Conservation (phyloP, 2,888 invertebrate genomes). For the Hoplodrina blanda region DNA sequence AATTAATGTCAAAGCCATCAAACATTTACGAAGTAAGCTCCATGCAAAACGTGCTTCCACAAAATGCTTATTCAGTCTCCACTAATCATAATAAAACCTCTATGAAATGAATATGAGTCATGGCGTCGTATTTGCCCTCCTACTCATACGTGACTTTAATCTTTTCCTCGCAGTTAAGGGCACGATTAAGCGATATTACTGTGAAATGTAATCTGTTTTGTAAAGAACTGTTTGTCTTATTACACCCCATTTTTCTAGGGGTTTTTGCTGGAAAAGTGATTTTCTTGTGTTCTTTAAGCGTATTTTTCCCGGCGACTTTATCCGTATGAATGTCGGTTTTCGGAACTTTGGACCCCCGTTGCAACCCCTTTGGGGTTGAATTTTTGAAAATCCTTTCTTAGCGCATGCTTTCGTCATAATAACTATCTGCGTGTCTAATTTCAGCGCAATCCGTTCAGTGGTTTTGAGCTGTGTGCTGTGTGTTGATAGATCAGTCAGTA, state of each 20-base stretch:
- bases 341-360: too few species aligned
- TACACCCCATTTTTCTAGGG: slow-evolving; percentile 20
- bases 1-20: too few species aligned
- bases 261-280: background rate
- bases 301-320: too few species aligned
- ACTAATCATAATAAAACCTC: slow-evolving; percentile 27
- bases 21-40: background rate
- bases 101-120: slow-evolving; percentile 11
- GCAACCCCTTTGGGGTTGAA: too few species aligned
- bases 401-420: too few species aligned
- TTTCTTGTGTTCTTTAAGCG: background rate
- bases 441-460: too few species aligned
- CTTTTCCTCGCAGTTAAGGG: slow-evolving; percentile 14
- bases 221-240: slow-evolving; percentile 22
- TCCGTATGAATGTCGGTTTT: too few species aligned
- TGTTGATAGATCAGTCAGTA: too few species aligned
- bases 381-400: too few species aligned
- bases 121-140: slow-evolving; percentile 14
- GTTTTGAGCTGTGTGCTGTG: too few species aligned
- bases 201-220: slow-evolving; percentile 40
- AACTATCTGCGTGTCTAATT: too few species aligned
- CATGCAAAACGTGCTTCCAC: background rate
- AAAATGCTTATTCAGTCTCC: background rate
- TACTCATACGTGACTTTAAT: slow-evolving; percentile 32
- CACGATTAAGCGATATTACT: slow-evolving; percentile 7